Conservation (phyloP, 2,113 vertebrate genomes). For the Phalacrocorax carbo region DNA sequence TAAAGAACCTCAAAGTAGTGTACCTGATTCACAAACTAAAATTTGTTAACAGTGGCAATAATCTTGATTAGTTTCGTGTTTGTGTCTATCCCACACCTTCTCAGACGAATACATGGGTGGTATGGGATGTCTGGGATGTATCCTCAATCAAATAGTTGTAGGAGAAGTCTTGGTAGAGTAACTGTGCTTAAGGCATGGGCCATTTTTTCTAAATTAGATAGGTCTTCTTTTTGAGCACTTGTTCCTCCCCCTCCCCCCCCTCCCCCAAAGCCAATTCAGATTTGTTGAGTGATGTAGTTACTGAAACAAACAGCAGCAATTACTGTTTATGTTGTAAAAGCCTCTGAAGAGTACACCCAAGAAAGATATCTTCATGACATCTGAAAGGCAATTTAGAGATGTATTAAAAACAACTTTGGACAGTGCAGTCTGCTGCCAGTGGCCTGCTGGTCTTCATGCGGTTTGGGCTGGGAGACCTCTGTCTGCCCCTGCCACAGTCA, state of each 20-base stretch:
- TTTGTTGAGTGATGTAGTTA: background rate
- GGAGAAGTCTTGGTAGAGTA: background rate
- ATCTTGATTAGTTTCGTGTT: background rate
- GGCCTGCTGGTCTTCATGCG: background rate
- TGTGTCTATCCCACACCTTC: background rate
- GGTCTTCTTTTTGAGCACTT: background rate
- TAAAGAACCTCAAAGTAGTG: background rate
- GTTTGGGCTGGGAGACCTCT: background rate
- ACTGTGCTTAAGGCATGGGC: background rate
- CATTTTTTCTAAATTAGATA: background rate
- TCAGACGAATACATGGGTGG: background rate
- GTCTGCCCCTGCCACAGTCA: background rate
- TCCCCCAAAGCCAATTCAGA: background rate
- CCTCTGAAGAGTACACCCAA: background rate
- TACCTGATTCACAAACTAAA: background rate
- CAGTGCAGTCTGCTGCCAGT: background rate
- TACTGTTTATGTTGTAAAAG: background rate
- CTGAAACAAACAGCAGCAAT: background rate
- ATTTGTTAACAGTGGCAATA: background rate
- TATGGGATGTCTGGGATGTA: background rate
- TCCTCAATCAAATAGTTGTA: background rate
- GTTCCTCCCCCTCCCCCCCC: background rate
- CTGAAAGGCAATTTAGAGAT: background rate
- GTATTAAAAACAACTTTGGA: background rate
- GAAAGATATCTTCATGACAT: background rate